A percentile compares a stretch with the other conserved stretches of the same genome.
Evolutionary conservation across 2,888 invertebrate genomes (phyloP).

Genomic region (Phortica magna): DNA sequence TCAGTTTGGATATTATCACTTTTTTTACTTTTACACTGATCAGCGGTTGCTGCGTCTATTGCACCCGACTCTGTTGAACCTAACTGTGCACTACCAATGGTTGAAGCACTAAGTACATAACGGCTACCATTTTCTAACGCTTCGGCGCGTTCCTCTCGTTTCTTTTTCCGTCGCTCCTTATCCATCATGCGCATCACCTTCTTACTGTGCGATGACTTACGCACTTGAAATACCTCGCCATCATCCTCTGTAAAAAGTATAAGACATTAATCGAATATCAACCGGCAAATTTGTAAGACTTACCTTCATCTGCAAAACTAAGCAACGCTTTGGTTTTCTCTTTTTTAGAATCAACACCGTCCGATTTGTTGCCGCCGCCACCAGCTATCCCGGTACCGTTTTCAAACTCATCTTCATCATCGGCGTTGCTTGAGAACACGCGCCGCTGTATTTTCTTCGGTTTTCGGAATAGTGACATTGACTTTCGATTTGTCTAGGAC

Average conservation of each 20-base stretch:
- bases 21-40: conserved; percentile 77
- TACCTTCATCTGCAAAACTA: conserved; percentile 89
- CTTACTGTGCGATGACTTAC: conserved; percentile 96
- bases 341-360: conserved; percentile 19
- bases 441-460: conserved; percentile 90
- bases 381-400: conserved; percentile 50
- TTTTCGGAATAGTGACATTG: conserved; percentile 92
- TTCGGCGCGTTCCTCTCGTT: conserved; percentile 70
- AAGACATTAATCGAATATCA: not conserved
- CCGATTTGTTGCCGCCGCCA: not conserved
- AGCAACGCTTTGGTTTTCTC: conserved; percentile 81
- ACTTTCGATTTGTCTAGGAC: not conserved
- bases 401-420: conserved; percentile 80
- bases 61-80: conserved; percentile 49
- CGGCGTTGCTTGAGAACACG: conserved; percentile 85
- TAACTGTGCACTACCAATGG: conserved; percentile 11
- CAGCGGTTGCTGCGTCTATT: conserved; percentile 30
- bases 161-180: conserved; percentile 82
- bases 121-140: conserved; percentile 40
- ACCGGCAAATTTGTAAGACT: conserved; percentile 54
- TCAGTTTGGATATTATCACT: conserved; percentile 82
- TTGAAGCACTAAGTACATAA: conserved; percentile 8
- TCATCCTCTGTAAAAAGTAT: conserved; percentile 81
- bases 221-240: conserved; percentile 95
- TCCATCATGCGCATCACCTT: conserved; percentile 90